Evolutionary conservation across 2,888 invertebrate genomes (phyloP), one percentile per base, ranked within the genome.

Genomic region (Epinotia bilunana): DNA sequence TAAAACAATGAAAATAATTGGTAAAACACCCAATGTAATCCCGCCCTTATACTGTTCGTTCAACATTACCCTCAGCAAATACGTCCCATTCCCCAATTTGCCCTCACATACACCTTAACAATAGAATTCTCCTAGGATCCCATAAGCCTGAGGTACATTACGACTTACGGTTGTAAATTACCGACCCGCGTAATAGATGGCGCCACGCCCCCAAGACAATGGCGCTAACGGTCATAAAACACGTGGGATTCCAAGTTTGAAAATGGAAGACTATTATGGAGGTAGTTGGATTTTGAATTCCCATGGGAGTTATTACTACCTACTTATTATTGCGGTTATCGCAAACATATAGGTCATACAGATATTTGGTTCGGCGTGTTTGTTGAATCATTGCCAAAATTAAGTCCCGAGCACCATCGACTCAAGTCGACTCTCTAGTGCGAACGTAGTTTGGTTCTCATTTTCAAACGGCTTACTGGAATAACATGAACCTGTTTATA

Each of bases 181-280:
- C 75, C 75, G 74, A 68, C 67, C 74, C 58, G 28, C 20, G 75
- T 75, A 75, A 75, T 75, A 75, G 75, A 75, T 75, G 75, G 75
- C 71, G 75, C 67, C 61, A 72, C 75, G 55, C 71, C 75, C 65
- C 67, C 46, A 43, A 74, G 74, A 70, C 74, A 74, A 74, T 74
- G 74, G 70, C 74, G 64, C 70, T 74, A 74, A 74, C 70, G 74
- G 64, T 71, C 74, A 65, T 74, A 74, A 74, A 74, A 70, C 70
- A 74, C 68, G 73, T 70, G 74, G 70, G 68, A 69, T 69, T 69
- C 68, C 73, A 64, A 76, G 68, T 73, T 73, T 65, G 70, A 70
- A 70, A 62, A 74, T 61, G 76, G 62, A 72, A 46, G 69, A 23
- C 60, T 73, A 18, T 20, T 20, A 20, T 20, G 20, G 43, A 18